Evolutionary conservation across 2,888 invertebrate species (phyloP), one percentile per base, ranked within the genome.

Genomic region (Meliscaeva auricollis): DNA sequence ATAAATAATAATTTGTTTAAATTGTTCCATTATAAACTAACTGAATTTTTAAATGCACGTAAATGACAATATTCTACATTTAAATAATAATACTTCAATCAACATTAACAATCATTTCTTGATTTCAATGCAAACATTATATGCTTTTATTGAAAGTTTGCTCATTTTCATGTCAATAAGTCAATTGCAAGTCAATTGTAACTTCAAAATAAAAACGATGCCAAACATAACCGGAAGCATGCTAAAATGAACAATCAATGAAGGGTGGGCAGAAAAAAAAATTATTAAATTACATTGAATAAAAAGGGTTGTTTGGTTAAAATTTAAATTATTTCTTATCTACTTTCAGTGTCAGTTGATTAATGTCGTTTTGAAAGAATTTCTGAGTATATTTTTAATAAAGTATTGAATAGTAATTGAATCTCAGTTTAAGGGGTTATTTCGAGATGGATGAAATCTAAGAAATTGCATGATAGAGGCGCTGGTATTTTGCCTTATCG

Each of bases 121-220:
- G 32, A 4, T 32, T 4, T 6, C 32, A 30, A 30, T 54, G 30
- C 54, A 54, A 54, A 54, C 15, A 54, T n/a, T 26, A 54, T 26
- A 54, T 38, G 35, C 38, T 50, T 60, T 50, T 38, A 60, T 72
- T 72, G 17, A 48, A 72, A 72, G 35, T 60, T 72, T 56, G 58
- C 38, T 38, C 35, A 38, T 46, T 72, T 60, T 38, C 15, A 60
- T 60, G 48, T 56, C 70, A 70, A 70, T 70, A 72, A 50, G 72
- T 60, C 72, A 58, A 68, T 38, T 72, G 72, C n/a, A 58, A 38
- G 54, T 15, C 54, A 54, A 30, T 54, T 54, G 30, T 30, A 54
- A 4, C 60, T 48, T 46, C 13, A 26, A 56, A 56, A 48, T 48
- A 30, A 35, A 60, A n/a, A n/a, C n/a, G n/a, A n/a, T n/a, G n/a